A percentile compares a stretch with the other conserved stretches of the same genome.
Evolutionary conservation across 23 tunicate genomes (phyloP).

Genomic region (Trididemnum clinides): DNA sequence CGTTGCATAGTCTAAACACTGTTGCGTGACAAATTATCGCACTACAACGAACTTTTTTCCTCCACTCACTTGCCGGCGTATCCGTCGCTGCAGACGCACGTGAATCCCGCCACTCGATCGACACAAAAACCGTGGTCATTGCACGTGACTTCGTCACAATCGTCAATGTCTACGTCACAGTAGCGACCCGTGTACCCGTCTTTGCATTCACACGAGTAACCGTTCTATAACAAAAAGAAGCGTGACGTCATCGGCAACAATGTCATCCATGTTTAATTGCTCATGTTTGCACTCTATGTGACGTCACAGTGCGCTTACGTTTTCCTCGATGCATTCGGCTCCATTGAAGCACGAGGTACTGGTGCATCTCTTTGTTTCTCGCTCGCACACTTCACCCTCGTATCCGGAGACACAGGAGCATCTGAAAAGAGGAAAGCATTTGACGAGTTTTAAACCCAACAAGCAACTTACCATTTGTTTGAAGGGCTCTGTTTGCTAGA

Average conservation of each 20-base stretch:
- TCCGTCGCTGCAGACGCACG: slow-evolving; percentile 40
- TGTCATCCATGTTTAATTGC: no score
- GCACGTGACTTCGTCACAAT: slow-evolving; percentile 52
- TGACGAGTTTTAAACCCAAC: no score
- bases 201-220: slow-evolving; percentile 63
- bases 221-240: slow-evolving; percentile 29
- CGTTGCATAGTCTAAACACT: slow-evolving; percentile 14
- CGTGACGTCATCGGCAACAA: no score
- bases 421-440: no score
- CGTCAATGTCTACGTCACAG: slow-evolving; percentile 63
- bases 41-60: no score
- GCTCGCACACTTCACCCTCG: slow-evolving; percentile 40
- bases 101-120: slow-evolving; percentile 36
- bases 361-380: slow-evolving; percentile 13
- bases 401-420: slow-evolving; percentile 46
- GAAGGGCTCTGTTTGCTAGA: no score
- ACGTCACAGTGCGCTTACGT: slow-evolving; percentile 26
- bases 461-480: no score
- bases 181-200: slow-evolving; percentile 64
- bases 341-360: slow-evolving; percentile 55
- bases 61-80: slow-evolving; percentile 42
- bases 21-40: no score
- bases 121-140: slow-evolving; percentile 47
- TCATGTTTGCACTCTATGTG: no score
- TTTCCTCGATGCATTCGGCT: slow-evolving; percentile 50